Percentiles rank a stretch among this genome's conserved stretches.
These are phyloP conservation scores for Eutolmus rufibarbis DNA, from an alignment of 2,888 invertebrate genomes.

Conservation along the genomic window DNA sequence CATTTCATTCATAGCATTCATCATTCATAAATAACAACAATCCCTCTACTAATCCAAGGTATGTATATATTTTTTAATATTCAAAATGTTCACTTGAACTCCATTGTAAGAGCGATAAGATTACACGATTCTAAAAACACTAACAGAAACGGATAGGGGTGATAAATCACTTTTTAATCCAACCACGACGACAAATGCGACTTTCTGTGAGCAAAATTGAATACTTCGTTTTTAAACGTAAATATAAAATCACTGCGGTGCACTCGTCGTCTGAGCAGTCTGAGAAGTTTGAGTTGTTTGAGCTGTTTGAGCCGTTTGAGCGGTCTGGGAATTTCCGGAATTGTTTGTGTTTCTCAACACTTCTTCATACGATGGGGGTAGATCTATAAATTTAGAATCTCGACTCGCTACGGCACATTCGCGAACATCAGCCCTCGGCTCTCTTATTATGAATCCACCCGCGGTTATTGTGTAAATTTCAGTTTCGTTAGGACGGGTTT, in stretches of 20 bases:
- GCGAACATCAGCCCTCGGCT: background rate
- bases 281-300: background rate
- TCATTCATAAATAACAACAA: background rate
- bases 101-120: background rate
- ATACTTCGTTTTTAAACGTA: background rate
- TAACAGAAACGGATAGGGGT: background rate
- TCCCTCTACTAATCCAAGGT: background rate
- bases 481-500: background rate
- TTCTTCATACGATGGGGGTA: constrained; percentile 44
- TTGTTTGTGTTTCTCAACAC: background rate
- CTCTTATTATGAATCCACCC: constrained; percentile 1
- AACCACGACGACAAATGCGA: background rate
- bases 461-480: constrained; percentile 12
- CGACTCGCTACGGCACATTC: background rate
- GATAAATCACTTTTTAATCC: background rate
- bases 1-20: background rate
- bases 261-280: background rate
- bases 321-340: background rate
- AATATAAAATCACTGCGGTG: background rate
- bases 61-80: background rate
- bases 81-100: background rate
- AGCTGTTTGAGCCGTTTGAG: background rate
- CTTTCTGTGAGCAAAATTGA: background rate
- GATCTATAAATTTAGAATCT: constrained; percentile 8
- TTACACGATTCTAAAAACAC: background rate